phyloP scores from a whole-genome alignment of 2,797 vertebrate species.

The Gephyroberyx darwinii region DNA sequence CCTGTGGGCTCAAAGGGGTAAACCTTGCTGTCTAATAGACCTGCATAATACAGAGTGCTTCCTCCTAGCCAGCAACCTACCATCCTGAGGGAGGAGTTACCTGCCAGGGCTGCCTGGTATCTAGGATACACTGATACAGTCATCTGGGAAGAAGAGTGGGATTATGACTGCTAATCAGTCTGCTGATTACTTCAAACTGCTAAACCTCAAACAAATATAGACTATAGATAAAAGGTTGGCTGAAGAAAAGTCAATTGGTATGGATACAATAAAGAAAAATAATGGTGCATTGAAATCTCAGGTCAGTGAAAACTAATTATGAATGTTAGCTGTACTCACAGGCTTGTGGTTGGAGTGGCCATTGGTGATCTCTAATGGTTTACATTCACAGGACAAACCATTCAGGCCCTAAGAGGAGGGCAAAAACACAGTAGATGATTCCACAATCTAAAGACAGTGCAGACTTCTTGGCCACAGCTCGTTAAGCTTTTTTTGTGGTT shows the following conservation, averaged over 20 bases:
- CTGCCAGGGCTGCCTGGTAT: slow-evolving; percentile 50
- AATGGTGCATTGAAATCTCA: too few relatives aligned
- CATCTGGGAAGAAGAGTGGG: slow-evolving; percentile 44
- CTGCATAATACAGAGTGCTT: slow-evolving; percentile 26
- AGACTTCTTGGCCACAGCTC: slow-evolving; percentile 8
- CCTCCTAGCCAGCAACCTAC: slow-evolving; percentile 27
- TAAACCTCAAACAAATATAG: not conserved
- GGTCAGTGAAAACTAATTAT: not conserved
- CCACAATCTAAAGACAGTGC: slow-evolving; percentile 8
- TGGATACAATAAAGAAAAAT: not conserved
- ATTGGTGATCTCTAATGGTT: slow-evolving; percentile 78
- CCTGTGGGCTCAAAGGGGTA: not conserved
- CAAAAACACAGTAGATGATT: slow-evolving; percentile 42
- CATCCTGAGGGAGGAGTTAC: slow-evolving; percentile 46
- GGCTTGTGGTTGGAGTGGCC: slow-evolving; percentile 80
- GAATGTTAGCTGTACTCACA: slow-evolving; percentile 66
- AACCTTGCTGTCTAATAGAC: slow-evolving; percentile 26
- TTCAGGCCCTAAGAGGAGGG: slow-evolving; percentile 74
- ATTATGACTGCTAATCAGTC: slow-evolving; percentile 72
- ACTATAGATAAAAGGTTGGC: slow-evolving; percentile 1
- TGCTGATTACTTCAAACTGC: too few relatives aligned
- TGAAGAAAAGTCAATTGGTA: slow-evolving; percentile 6
- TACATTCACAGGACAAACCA: slow-evolving; percentile 78
- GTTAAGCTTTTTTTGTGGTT: too few relatives aligned
- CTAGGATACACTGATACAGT: slow-evolving; percentile 52